A percentile compares a stretch with the other conserved stretches of the same genome.
Conservation (phyloP, 2,797 vertebrate genomes). For the Poeciliopsis infans region DNA sequence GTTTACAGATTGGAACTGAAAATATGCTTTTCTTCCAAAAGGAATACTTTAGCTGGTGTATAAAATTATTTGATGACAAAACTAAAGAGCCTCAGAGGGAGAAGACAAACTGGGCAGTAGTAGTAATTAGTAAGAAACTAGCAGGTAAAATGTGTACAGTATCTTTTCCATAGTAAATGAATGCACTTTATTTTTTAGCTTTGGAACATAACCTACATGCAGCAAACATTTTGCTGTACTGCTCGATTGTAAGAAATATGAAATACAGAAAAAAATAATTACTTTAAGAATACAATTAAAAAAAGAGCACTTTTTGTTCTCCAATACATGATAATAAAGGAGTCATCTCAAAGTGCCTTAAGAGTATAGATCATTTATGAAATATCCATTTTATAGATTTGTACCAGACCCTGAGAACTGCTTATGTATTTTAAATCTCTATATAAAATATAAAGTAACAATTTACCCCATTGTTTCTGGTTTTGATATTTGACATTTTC, state of each 20-base stretch:
- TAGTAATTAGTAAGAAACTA: background rate
- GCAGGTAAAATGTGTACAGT: background rate
- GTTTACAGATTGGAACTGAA: background rate
- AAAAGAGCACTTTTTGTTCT: background rate
- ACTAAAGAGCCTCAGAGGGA: background rate
- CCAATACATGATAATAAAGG: background rate
- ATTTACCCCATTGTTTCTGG: background rate
- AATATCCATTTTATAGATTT: background rate
- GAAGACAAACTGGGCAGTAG: background rate
- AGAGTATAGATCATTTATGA: background rate
- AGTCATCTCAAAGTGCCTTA: conserved; percentile 13
- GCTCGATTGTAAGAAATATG: background rate
- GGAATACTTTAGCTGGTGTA: background rate
- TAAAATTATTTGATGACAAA: background rate
- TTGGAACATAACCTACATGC: no score
- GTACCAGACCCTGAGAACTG: background rate
- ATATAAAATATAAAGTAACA: no score
- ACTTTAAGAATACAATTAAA: background rate
- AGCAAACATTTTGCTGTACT: no score
- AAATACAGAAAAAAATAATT: no score
- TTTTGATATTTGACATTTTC: conserved; percentile 28
- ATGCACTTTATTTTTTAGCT: no score
- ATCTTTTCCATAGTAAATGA: no score
- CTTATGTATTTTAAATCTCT: conserved; percentile 8
- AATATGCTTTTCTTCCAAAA: background rate